phyloP scores from a whole-genome alignment of 2,797 vertebrate species.

The Coregonus suidteri region DNA sequence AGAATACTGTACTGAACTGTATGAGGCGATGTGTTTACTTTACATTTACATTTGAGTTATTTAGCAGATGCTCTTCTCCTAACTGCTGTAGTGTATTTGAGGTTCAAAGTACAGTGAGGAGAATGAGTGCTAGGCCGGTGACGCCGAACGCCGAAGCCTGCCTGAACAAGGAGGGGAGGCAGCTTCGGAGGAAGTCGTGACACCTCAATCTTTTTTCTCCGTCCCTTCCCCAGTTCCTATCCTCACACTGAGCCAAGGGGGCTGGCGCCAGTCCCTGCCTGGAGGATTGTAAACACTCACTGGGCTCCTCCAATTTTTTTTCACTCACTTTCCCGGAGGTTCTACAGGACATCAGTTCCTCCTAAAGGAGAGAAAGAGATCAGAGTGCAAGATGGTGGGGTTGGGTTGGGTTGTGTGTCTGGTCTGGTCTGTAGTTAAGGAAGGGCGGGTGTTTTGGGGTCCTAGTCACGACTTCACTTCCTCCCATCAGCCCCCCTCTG shows the following conservation, averaged over 20 bases:
- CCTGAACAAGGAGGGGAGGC: too few relatives aligned
- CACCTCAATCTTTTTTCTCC: not conserved
- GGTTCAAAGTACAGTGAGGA: too few relatives aligned
- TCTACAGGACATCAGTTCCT: not conserved
- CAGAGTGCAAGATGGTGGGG: slow-evolving; percentile 31
- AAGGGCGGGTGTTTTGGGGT: slow-evolving; percentile 61
- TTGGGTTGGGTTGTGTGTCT: not conserved
- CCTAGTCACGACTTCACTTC: slow-evolving; percentile 26
- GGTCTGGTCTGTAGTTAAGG: slow-evolving; percentile 52
- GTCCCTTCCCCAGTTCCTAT: slow-evolving; percentile 28
- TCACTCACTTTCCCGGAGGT: slow-evolving; percentile 11
- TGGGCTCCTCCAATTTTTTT: not conserved
- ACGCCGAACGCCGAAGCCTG: too few relatives aligned
- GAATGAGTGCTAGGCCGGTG: too few relatives aligned
- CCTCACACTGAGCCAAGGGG: slow-evolving; percentile 3
- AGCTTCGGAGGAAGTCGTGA: too few relatives aligned
- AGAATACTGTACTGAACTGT: too few relatives aligned
- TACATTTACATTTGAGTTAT: too few relatives aligned
- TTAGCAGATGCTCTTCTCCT: too few relatives aligned
- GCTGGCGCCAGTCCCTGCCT: not conserved
- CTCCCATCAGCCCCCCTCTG: slow-evolving; percentile 31
- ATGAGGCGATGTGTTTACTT: too few relatives aligned
- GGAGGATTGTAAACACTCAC: slow-evolving; percentile 13
- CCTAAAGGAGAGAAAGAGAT: not conserved
- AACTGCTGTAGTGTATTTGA: too few relatives aligned